Evolutionary conservation across 2,113 vertebrate species (phyloP).

Genomic region (Reinhardtius hippoglossoides): DNA sequence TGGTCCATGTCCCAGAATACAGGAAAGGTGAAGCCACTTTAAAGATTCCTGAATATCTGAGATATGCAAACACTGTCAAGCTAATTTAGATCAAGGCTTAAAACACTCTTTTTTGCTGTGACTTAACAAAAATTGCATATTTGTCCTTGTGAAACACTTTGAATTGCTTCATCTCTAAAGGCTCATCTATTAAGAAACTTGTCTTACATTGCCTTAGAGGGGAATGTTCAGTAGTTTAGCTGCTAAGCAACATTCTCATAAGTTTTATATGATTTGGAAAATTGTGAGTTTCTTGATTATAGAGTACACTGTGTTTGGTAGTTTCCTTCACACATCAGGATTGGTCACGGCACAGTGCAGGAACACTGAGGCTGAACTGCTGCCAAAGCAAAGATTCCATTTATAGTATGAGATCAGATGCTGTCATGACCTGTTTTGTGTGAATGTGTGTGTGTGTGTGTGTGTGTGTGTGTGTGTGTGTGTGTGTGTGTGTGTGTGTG

Average conservation of each 20-base stretch:
- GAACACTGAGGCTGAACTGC: neutral
- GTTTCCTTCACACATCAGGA: neutral
- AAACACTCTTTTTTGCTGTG: no score
- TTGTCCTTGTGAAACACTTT: no score
- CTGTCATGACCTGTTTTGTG: neutral
- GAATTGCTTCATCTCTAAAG: no score
- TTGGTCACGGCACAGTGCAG: neutral
- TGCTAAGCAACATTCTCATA: neutral
- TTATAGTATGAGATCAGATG: slow-evolving; percentile 15
- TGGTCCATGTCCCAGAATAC: neutral
- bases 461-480: slow-evolving; percentile 7
- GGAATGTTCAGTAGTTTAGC: neutral
- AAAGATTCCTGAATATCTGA: neutral
- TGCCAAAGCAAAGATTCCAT: neutral
- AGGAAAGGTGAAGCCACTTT: neutral
- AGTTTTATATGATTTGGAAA: neutral
- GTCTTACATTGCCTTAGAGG: no score
- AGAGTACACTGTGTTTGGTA: neutral
- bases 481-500: slow-evolving; percentile 9
- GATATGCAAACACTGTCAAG: neutral
- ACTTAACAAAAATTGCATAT: no score
- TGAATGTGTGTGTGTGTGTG: neutral
- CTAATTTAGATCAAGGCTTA: no score
- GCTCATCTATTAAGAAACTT: no score
- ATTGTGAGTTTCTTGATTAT: neutral